Conservation (phyloP, 2,113 vertebrate genomes). For the Osmerus eperlanus region DNA sequence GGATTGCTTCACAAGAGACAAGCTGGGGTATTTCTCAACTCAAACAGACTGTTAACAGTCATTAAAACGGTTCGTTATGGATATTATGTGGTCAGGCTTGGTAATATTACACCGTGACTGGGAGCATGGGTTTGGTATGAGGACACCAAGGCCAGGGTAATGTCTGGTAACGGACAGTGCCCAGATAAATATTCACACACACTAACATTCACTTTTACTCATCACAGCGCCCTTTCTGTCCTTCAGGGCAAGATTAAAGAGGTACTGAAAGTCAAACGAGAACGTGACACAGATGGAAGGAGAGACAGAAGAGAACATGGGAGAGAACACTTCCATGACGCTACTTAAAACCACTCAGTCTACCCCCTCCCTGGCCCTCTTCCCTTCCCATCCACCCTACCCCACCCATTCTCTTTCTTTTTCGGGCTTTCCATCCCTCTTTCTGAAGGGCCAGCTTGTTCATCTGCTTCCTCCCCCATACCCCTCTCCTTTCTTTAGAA, state of each 20-base stretch:
- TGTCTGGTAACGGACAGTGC: no score
- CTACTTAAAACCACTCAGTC: slow-evolving; percentile 30
- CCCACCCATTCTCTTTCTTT: slow-evolving; percentile 4
- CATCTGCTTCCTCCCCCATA: slow-evolving; percentile 11
- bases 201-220: neutral
- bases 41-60: no score
- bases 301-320: slow-evolving; percentile 4
- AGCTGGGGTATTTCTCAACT: no score
- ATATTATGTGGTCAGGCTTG: no score
- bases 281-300: neutral
- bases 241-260: neutral
- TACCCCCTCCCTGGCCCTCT: neutral
- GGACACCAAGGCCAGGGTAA: no score
- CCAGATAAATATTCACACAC: neutral
- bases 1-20: no score
- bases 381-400: neutral
- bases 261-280: neutral
- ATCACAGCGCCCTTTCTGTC: neutral
- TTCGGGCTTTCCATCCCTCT: slow-evolving; percentile 14
- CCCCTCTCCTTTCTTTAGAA: neutral
- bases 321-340: slow-evolving; percentile 5
- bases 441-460: slow-evolving; percentile 21
- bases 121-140: no score
- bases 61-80: no score
- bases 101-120: no score